Conservation (phyloP, 1,140 invertebrate genomes). For the Cecropterus lyciades region DNA sequence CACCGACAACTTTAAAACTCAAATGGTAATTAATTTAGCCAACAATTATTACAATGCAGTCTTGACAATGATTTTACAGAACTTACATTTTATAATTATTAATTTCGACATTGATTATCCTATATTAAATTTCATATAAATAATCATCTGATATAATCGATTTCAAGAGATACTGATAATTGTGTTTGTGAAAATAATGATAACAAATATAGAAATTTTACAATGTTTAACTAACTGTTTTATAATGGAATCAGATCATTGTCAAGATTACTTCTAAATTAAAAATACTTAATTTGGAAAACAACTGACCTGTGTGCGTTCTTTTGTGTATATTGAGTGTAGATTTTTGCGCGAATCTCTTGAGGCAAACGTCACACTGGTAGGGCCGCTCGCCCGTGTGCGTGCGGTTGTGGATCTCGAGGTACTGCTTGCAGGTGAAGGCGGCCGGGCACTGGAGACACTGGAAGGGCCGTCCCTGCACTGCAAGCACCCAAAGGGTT, state of each 20-base stretch:
- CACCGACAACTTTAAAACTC: slow-evolving; percentile 70
- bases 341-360: slow-evolving; percentile 89
- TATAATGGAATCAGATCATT: slow-evolving; percentile 7
- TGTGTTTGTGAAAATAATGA: too few species aligned
- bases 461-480: slow-evolving; percentile 87
- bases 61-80: slow-evolving; percentile 29
- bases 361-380: slow-evolving; percentile 89
- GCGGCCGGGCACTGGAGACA: slow-evolving; percentile 89
- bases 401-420: slow-evolving; percentile 91
- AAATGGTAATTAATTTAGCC: slow-evolving; percentile 15
- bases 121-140: too few species aligned
- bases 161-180: too few species aligned
- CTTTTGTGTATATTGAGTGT: slow-evolving; percentile 91
- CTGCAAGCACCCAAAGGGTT: slow-evolving; percentile 65
- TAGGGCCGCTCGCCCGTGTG: slow-evolving; percentile 90
- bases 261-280: slow-evolving; percentile 18
- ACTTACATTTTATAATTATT: background rate
- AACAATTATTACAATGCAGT: slow-evolving; percentile 8
- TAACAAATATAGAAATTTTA: background rate
- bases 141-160: too few species aligned
- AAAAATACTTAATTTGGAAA: slow-evolving; percentile 1
- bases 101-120: background rate
- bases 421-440: slow-evolving; percentile 89
- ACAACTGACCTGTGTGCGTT: slow-evolving; percentile 86
- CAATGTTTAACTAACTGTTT: background rate